Percentiles rank a stretch among this genome's conserved stretches.
These are phyloP conservation scores for Procapra przewalskii DNA, from an alignment of 2,113 vertebrate genomes.

Conservation along the genomic window DNA sequence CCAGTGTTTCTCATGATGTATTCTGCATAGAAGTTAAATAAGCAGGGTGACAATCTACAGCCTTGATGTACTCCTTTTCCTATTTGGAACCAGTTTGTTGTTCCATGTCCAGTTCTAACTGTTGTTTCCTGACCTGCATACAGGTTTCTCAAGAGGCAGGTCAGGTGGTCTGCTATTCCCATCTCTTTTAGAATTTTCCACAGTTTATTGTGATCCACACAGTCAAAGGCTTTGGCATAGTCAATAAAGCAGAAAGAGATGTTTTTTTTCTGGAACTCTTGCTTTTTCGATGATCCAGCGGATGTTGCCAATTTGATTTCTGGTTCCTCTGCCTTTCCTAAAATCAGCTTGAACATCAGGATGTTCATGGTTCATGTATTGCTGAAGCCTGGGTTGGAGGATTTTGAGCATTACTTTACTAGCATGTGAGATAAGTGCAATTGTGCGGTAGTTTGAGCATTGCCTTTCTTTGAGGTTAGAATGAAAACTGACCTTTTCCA, in stretches of 20 bases:
- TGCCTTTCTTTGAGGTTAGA: background rate
- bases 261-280: background rate
- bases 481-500: background rate
- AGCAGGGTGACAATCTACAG: background rate
- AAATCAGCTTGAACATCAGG: background rate
- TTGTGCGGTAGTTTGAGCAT: background rate
- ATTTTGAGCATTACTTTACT: background rate
- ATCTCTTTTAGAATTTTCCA: too few relatives aligned
- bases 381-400: background rate
- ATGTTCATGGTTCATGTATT: accelerated
- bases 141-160: too few relatives aligned
- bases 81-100: background rate
- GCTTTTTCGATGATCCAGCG: background rate
- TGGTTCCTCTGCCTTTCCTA: background rate
- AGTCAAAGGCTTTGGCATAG: background rate
- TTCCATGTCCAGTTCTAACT: too few relatives aligned
- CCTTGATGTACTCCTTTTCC: background rate
- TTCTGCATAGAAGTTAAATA: background rate
- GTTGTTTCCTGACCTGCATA: too few relatives aligned
- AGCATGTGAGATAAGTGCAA: background rate
- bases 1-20: background rate
- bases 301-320: background rate
- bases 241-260: background rate
- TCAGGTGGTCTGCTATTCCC: too few relatives aligned
- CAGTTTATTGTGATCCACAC: background rate